Evolutionary conservation across 2,888 invertebrate species (phyloP).

Genomic region (Drosophila recens): DNA sequence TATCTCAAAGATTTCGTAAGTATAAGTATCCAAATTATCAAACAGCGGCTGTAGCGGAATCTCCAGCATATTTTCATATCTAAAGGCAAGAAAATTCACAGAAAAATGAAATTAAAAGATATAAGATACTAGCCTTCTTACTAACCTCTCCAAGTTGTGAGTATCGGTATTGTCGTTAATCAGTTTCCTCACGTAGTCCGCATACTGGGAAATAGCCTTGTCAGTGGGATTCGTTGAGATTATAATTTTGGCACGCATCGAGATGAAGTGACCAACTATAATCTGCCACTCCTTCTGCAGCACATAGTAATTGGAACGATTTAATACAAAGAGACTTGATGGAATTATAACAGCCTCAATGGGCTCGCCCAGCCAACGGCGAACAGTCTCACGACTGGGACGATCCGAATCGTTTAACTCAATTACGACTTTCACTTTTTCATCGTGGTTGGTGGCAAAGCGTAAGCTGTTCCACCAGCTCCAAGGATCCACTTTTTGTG

Average conservation of each 20-base stretch:
- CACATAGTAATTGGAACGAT: slow-evolving; percentile 95
- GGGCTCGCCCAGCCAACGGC: slow-evolving; percentile 98
- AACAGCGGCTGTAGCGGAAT: slow-evolving; percentile 96
- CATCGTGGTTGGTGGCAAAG: slow-evolving; percentile 86
- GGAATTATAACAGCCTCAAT: slow-evolving; percentile 93
- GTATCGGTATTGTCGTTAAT: slow-evolving; percentile 68
- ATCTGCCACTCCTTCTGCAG: slow-evolving; percentile 90
- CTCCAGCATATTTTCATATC: slow-evolving; percentile 97
- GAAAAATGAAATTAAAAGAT: background rate
- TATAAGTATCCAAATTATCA: slow-evolving; percentile 97
- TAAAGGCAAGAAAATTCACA: slow-evolving; percentile 79
- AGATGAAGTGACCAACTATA: slow-evolving; percentile 87
- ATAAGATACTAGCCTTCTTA: background rate
- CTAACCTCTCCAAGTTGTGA: slow-evolving; percentile 70
- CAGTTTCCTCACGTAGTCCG: slow-evolving; percentile 82
- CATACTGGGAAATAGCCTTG: slow-evolving; percentile 81
- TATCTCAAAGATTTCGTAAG: slow-evolving; percentile 99
- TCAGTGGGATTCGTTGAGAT: slow-evolving; percentile 88
- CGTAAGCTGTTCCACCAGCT: slow-evolving; percentile 93
- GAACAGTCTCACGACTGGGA: slow-evolving; percentile 89
- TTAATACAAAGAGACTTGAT: slow-evolving; percentile 94
- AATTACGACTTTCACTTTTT: slow-evolving; percentile 88
- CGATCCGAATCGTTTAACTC: slow-evolving; percentile 92
- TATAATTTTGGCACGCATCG: slow-evolving; percentile 88
- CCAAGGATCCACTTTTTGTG: slow-evolving; percentile 89